Base-by-base conservation (phyloP, 2,888 invertebrate species). In the Flexamia atlantica region DNA sequence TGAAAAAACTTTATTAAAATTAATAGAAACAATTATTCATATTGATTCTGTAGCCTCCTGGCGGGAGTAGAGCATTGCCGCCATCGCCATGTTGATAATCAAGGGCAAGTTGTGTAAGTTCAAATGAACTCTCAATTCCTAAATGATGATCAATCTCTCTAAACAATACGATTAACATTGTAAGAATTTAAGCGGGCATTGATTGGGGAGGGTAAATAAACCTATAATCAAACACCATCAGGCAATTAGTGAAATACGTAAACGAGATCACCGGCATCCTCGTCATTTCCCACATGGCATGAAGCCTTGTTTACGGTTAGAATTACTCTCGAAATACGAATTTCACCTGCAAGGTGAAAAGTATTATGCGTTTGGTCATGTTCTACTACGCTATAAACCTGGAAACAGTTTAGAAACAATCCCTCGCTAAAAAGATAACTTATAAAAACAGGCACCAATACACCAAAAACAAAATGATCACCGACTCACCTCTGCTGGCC, bases 401-500 rank as follows among this genome's bases (percentile, higher is more conserved):
- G 9, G 20, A 3, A 7, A n/a, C 10, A 2, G 30, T 64, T 28
- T 25, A 30, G 14, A 28, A 64, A 64, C 30, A 64, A 64, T 3
- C 0, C 28, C 25, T 30, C 5, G 12, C 28, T 14, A 64, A 1
- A 4, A 17, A 64, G 30, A 28, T 64, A 64, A 28, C 28, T 57
- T 57, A 4, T 9, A 64, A 28, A 64, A 30, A 64, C 17, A 64
- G 14, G 14, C 64, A 64, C 25, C 28, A 64, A 0, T 30, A 64
- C 57, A 57, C 28, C 14, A 12, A 20, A 17, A 17, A 64, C 30
- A 64, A 25, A 64, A 64, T 64, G 9, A 28, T 28, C 30, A 42
- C 76, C 4, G 53, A 93, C 95, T 95, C 91, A 96, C 96, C 94
- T 96, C 96, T 89, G 96, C 95, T 92, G 96, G 94, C 93, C 96